A percentile compares a stretch with the other conserved stretches of the same genome.
Conservation (phyloP, 2,113 vertebrate genomes). For the Scolopax mira region DNA sequence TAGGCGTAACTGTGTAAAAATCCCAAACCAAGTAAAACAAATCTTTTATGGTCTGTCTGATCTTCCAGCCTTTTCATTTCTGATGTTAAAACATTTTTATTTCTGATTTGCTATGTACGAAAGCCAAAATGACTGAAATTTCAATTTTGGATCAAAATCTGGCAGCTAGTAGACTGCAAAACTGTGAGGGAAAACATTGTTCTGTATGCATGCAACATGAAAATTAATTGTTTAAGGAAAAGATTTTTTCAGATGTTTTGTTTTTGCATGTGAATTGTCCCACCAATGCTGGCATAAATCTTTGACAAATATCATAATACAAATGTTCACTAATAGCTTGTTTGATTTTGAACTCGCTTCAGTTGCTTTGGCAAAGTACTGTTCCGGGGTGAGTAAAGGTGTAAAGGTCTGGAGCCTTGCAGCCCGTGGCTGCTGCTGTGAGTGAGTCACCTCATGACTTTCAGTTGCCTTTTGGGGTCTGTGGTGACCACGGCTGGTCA, state of each 20-base stretch:
- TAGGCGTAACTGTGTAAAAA: slow-evolving; percentile 1
- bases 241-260: neutral
- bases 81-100: slow-evolving; percentile 7
- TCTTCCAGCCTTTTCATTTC: slow-evolving; percentile 10
- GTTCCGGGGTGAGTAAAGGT: neutral
- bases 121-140: neutral
- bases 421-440: neutral
- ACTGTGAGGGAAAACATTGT: neutral
- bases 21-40: slow-evolving; percentile 18
- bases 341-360: neutral
- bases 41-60: neutral
- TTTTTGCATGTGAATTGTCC: neutral
- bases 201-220: neutral
- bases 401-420: neutral
- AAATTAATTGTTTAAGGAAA: neutral
- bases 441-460: neutral
- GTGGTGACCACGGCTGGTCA: neutral
- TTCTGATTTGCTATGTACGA: neutral
- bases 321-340: neutral
- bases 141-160: neutral
- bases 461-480: neutral
- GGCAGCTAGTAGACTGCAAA: neutral
- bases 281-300: neutral
- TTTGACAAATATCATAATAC: neutral
- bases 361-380: neutral